Percentiles rank a stretch among this genome's conserved stretches.
These are phyloP conservation scores for Ips nitidus DNA, from an alignment of 1,140 invertebrate species.

Conservation along the genomic window DNA sequence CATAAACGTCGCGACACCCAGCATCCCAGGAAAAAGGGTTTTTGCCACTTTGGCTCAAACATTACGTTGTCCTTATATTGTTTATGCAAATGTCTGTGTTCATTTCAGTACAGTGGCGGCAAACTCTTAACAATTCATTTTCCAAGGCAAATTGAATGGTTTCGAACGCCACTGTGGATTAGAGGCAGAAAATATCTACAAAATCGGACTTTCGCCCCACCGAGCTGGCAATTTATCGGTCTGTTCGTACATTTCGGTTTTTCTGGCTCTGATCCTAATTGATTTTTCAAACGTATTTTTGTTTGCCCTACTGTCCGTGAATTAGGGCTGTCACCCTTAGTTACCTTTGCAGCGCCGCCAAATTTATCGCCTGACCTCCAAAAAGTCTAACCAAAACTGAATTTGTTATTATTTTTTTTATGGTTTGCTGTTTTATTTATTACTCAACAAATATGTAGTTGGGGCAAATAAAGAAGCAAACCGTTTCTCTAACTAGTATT, in stretches of 20 bases:
- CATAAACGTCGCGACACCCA: slow-evolving; percentile 26
- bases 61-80: slow-evolving; percentile 41
- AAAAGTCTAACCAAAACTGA: neutral
- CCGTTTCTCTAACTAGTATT: too few species aligned
- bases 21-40: slow-evolving; percentile 13
- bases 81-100: slow-evolving; percentile 40
- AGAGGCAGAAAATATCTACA: slow-evolving; percentile 14
- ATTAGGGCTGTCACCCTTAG: slow-evolving; percentile 22
- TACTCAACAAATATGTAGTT: too few species aligned
- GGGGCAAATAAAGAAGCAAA: too few species aligned
- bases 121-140: neutral
- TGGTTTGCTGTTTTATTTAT: too few species aligned
- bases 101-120: neutral
- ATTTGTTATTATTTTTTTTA: too few species aligned
- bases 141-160: neutral
- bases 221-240: slow-evolving; percentile 25
- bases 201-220: slow-evolving; percentile 17
- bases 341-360: slow-evolving; percentile 1
- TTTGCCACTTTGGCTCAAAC: slow-evolving; percentile 20
- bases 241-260: slow-evolving; percentile 16
- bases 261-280: slow-evolving; percentile 28
- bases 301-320: slow-evolving; percentile 23
- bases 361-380: neutral
- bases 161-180: slow-evolving; percentile 8
- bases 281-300: slow-evolving; percentile 28